A percentile compares a stretch with the other conserved stretches of the same genome.
Evolutionary conservation across 2,888 invertebrate genomes (phyloP).

Genomic region (Brachylomia viminalis): DNA sequence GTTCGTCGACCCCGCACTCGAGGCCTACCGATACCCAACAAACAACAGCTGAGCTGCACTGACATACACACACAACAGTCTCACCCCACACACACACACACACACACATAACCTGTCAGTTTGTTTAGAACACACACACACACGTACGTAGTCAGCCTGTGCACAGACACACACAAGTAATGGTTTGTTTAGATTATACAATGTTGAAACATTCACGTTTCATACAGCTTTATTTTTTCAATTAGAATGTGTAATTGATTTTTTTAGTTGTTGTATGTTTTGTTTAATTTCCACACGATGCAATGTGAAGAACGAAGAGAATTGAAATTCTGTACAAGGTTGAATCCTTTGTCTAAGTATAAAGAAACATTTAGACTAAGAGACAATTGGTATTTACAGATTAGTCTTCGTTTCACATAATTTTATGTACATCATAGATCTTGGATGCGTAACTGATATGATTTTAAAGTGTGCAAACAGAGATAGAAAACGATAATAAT

Average conservation of each 20-base stretch:
- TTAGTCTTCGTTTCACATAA: neutral
- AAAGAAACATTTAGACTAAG: neutral
- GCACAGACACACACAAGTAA: slow-evolving; percentile 31
- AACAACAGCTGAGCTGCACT: slow-evolving; percentile 84
- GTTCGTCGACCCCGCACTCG: slow-evolving; percentile 82
- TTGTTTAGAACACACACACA: slow-evolving; percentile 59
- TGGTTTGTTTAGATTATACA: slow-evolving; percentile 50
- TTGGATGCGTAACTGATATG: neutral
- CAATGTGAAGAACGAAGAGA: slow-evolving; percentile 17
- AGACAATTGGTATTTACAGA: neutral
- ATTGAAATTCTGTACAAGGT: neutral
- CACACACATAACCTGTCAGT: slow-evolving; percentile 20
- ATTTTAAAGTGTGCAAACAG: neutral
- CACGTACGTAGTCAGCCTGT: slow-evolving; percentile 1
- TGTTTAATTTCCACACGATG: slow-evolving; percentile 21
- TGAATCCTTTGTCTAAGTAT: slow-evolving; percentile 10
- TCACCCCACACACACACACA: slow-evolving; percentile 43
- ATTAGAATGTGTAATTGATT: slow-evolving; percentile 60
- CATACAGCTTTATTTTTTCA: slow-evolving; percentile 60
- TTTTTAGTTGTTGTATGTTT: slow-evolving; percentile 33
- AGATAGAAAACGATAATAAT: neutral
- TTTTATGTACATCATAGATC: neutral
- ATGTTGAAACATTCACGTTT: slow-evolving; percentile 57
- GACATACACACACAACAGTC: slow-evolving; percentile 64
- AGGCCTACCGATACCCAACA: slow-evolving; percentile 82